Percentiles rank a stretch among this genome's conserved stretches.
Conservation (phyloP, 37 sponge, comb jelly and placozoan genomes). For the Ianthella basta region DNA sequence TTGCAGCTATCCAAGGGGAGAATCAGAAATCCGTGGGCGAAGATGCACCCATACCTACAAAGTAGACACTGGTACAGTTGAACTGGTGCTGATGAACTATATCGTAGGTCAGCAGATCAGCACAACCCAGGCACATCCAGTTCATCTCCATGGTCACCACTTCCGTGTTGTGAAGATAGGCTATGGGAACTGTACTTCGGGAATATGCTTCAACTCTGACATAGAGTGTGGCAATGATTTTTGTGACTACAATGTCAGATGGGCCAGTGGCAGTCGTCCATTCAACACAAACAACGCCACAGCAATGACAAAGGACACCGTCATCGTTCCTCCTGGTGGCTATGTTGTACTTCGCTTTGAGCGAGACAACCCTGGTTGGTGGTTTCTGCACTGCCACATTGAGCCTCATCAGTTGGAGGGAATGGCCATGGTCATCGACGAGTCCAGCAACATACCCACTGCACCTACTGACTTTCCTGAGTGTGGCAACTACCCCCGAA, state of each 20-base stretch:
- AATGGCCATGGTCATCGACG: background rate
- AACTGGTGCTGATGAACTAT: constrained; percentile 12
- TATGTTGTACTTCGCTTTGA: constrained; percentile 1
- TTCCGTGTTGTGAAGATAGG: constrained; percentile 40
- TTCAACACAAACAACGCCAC: background rate
- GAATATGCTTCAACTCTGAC: background rate
- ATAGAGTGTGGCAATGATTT: background rate
- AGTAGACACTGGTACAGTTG: background rate
- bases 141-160: constrained; percentile 43
- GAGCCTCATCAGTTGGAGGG: background rate
- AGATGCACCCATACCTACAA: background rate
- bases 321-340: constrained; percentile 7
- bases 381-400: constrained; percentile 15
- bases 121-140: constrained; percentile 6
- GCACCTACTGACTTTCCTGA: no score
- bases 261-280: background rate
- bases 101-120: background rate
- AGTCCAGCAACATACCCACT: background rate
- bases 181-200: constrained; percentile 17
- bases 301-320: background rate
- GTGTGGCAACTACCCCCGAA: no score
- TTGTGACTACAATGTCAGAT: background rate
- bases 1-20: background rate
- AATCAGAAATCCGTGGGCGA: background rate
- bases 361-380: background rate